Percentiles rank a stretch among this genome's conserved stretches.
Evolutionary conservation across 2,888 invertebrate species (phyloP).

Genomic region (Fabriciana adippe): DNA sequence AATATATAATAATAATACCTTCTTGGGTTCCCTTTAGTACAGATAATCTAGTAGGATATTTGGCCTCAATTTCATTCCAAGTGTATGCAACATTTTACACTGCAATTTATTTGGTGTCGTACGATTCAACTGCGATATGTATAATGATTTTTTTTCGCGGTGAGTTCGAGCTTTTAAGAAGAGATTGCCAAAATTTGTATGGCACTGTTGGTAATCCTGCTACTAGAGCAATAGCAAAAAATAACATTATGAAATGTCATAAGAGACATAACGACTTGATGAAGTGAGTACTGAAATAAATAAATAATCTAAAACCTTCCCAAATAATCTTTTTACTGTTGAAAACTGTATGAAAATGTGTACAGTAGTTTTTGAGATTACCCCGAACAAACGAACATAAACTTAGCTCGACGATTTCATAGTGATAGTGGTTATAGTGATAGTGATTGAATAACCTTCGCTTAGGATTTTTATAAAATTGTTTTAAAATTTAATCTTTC

Average conservation of each 20-base stretch:
- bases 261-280: conserved; percentile 59
- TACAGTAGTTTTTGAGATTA: background rate
- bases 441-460: too few relatives aligned
- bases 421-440: too few relatives aligned
- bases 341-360: too few relatives aligned
- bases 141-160: conserved; percentile 68
- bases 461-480: too few relatives aligned
- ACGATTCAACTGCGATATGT: conserved; percentile 64
- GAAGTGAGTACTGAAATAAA: conserved; percentile 54
- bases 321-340: background rate
- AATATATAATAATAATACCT: conserved; percentile 61
- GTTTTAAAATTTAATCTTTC: too few relatives aligned
- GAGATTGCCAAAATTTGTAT: conserved; percentile 59
- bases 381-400: too few relatives aligned
- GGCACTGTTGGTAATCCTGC: conserved; percentile 42
- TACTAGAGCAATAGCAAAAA: conserved; percentile 42
- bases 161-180: conserved; percentile 60
- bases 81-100: conserved; percentile 60
- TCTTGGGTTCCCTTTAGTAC: conserved; percentile 71
- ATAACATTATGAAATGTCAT: conserved; percentile 57
- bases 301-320: too few relatives aligned
- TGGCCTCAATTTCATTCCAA: conserved; percentile 55
- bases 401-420: too few relatives aligned
- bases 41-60: conserved; percentile 52
- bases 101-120: conserved; percentile 66